Base-by-base conservation (phyloP, 2,113 vertebrate genomes). In the Microcebus griseorufus region DNA sequence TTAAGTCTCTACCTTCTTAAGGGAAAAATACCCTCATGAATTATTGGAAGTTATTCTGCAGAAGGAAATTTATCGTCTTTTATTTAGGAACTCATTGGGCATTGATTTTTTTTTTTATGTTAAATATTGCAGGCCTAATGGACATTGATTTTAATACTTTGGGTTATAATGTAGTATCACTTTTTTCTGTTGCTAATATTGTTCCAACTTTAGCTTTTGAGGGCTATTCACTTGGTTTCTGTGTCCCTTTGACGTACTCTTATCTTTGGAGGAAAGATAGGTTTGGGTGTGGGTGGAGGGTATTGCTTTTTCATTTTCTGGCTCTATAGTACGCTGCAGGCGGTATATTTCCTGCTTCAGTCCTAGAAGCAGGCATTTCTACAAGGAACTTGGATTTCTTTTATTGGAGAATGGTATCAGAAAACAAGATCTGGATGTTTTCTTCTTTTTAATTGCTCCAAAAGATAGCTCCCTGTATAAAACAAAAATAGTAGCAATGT, bases 61-160 rank as follows among this genome's bases (percentile, higher is more conserved):
- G 37, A 45, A 45, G 9, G n/a, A 45, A 1, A 92, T 42, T 37
- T 37, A 53, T 58, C 82, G 18, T 70, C 20, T 73, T 17, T 92
- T 53, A 45, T 60, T 55, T 78, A 73, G 29, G 6, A 34, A 55
- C 37, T 42, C 65, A 13, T 29, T 29, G 14, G 22, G 32, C 9
- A 67, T 73, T 70, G 72, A 82, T 88, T 92, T 88, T 95, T 55
- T 55, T 55, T 55, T 55, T 55, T 18, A 55, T 55, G 17, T 55
- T 55, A 55, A 17, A 55, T 17, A 55, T 55, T 55, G 53, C 53
- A 55, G 53, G 53, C 17, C 53, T 55, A 18, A 17, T 29, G 14
- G 22, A 32, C 9, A 67, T 73, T 70, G 72, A 75, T 88, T 92
- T 88, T 95, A 85, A 76, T 67, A 88, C 37, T 64, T 94, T 48